Base-by-base conservation (phyloP, 2,113 vertebrate genomes). In the Odontesthes bonariensis region DNA sequence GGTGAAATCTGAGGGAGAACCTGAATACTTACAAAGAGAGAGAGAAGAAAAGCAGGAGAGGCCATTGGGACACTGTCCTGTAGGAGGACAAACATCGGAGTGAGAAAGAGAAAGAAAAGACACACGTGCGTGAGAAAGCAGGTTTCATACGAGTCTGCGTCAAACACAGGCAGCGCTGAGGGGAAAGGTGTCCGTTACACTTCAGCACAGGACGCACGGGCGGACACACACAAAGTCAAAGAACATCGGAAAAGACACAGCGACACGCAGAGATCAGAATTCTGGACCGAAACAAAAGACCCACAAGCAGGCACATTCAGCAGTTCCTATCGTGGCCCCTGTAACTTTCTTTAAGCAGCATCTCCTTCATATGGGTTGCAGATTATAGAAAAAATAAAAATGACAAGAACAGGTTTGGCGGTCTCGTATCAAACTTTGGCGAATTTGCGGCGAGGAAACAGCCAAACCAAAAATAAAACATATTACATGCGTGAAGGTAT, bases 11-110 rank as follows among this genome's bases (percentile, higher is more conserved):
- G 79, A 91, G 79, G 70, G 77, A 87, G 82, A 85, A 89, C 89
- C 93, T 92, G 92, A 96, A 98, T 99, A 99, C 98, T 99, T 99
- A 99, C 98, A 98, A 99, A 99, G 92, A 99, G 98, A 97, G 98
- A 99, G 95, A 99, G 98, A 96, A 99, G 98, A 94, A 99, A 99
- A 96, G 98, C 98, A 96, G 98, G 98, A 98, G 98, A 99, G 93
- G 97, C 98, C 98, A 99, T 99, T 95, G 98, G 97, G 95, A 99
- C 96, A 97, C 96, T 98, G 97, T 99, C 98, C 98, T 99, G 97
- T 96, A 96, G 97, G 94, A 97, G 96, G 96, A 96, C 96, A 99
- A 97, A 99, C 95, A 96, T 92, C 46, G 91, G 81, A 92, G 92
- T 92, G 92, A 94, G 92, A 92, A 91, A 91, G 83, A 89, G 77